These are phyloP conservation scores for Pluvianellus socialis DNA, from an alignment of 2,113 vertebrate genomes.

Conservation along the genomic window DNA sequence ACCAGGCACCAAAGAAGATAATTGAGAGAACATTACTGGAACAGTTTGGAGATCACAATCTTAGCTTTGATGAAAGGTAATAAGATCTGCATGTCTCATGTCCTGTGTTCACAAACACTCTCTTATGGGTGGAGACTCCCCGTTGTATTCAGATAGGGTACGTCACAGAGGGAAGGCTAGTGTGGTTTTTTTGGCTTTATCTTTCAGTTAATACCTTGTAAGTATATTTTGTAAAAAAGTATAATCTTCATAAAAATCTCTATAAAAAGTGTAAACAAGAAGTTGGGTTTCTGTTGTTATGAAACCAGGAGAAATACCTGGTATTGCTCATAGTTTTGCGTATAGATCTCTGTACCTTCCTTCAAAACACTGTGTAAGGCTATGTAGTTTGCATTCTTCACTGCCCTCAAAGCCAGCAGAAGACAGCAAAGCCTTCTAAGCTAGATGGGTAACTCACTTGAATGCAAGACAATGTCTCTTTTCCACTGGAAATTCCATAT, in stretches of 20 bases:
- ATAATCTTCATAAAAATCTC: not conserved
- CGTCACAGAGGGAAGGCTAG: not conserved
- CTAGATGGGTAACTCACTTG: not conserved
- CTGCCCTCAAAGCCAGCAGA: not conserved
- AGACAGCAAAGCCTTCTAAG: not conserved
- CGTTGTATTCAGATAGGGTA: not conserved
- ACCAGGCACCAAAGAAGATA: conserved; percentile 95
- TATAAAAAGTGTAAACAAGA: not conserved
- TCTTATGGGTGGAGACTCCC: not conserved
- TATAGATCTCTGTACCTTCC: not conserved
- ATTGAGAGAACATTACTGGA: conserved; percentile 93
- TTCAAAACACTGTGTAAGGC: not conserved
- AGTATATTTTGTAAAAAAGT: not conserved
- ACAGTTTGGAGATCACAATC: conserved; percentile 93
- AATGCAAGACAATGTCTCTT: not conserved
- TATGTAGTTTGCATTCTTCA: not conserved
- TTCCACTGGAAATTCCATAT: not conserved
- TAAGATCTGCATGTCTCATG: not conserved
- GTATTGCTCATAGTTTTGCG: not conserved
- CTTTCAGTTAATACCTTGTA: not conserved
- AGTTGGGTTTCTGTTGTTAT: not conserved
- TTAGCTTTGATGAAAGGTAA: conserved; percentile 95
- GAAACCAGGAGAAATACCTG: not conserved
- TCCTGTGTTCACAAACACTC: not conserved
- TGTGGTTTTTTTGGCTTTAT: not conserved